Conservation (phyloP, 2,113 vertebrate genomes). For the Proteles cristata region DNA sequence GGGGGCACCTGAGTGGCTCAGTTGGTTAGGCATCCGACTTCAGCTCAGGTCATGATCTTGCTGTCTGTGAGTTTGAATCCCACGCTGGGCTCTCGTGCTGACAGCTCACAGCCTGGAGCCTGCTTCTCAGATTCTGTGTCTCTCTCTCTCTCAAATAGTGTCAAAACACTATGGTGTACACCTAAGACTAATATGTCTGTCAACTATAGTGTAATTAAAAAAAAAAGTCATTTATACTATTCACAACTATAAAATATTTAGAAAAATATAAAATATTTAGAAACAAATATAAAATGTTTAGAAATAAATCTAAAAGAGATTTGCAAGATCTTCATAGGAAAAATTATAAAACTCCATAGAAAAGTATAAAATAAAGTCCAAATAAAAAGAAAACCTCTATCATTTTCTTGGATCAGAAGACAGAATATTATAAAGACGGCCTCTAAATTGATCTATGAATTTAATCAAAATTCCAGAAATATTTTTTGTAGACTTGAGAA, state of each 20-base stretch:
- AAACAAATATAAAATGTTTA: background rate
- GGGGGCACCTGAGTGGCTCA: too few relatives aligned
- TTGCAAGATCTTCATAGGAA: background rate
- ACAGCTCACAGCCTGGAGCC: too few relatives aligned
- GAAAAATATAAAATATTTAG: background rate
- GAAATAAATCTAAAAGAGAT: background rate
- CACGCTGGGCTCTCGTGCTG: too few relatives aligned
- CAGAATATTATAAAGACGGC: background rate
- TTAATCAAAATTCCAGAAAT: background rate
- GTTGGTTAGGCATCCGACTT: too few relatives aligned
- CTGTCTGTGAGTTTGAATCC: too few relatives aligned
- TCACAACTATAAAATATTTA: background rate
- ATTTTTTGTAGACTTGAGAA: background rate
- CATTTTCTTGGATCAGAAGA: background rate
- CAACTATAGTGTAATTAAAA: background rate
- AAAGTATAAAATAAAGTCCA: background rate
- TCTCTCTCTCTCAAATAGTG: background rate
- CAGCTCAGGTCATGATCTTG: too few relatives aligned
- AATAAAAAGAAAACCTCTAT: conserved; percentile 21
- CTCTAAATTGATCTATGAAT: background rate
- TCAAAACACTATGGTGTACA: background rate
- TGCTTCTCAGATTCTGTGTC: too few relatives aligned
- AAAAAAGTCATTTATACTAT: background rate
- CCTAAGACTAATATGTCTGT: background rate
- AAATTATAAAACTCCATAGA: background rate